Percentiles rank a stretch among this genome's conserved stretches.
These are phyloP conservation scores for Synanceia verrucosa DNA, from an alignment of 2,797 vertebrate species.

Conservation along the genomic window DNA sequence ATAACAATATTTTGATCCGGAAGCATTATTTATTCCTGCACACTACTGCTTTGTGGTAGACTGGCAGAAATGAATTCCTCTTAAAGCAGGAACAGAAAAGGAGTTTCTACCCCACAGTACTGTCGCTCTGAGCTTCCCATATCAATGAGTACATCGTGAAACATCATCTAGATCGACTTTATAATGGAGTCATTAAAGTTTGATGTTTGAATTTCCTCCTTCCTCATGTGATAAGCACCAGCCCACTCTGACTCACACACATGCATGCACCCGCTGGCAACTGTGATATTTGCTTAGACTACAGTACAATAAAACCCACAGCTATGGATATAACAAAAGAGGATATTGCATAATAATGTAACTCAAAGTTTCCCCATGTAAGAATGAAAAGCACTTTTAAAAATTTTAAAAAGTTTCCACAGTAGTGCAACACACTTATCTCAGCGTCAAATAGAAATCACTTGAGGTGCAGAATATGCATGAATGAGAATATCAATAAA, in stretches of 20 bases:
- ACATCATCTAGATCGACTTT: not conserved
- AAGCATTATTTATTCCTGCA: not conserved
- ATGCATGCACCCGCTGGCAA: not conserved
- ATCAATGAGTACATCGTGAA: not conserved
- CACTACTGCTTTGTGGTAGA: not conserved
- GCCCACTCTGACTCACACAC: not conserved
- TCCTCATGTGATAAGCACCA: constrained; percentile 33
- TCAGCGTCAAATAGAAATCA: not conserved
- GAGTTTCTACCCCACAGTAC: not conserved
- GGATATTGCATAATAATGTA: constrained; percentile 1
- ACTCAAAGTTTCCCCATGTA: constrained; percentile 6
- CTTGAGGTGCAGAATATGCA: not conserved
- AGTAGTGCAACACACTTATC: constrained; percentile 4
- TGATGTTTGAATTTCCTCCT: constrained; percentile 25
- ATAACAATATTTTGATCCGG: not conserved
- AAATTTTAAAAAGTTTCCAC: not conserved
- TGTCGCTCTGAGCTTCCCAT: not conserved
- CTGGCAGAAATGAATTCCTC: not conserved
- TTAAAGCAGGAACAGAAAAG: not conserved
- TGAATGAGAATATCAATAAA: not conserved
- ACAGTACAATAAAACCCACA: not conserved
- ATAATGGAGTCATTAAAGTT: not conserved
- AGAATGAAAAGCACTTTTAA: constrained; percentile 3
- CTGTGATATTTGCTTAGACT: not conserved
- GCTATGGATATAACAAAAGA: not conserved